Percentiles rank a stretch among this genome's conserved stretches.
Conservation (phyloP, 2,797 vertebrate species). For the Valencia hispanica region DNA sequence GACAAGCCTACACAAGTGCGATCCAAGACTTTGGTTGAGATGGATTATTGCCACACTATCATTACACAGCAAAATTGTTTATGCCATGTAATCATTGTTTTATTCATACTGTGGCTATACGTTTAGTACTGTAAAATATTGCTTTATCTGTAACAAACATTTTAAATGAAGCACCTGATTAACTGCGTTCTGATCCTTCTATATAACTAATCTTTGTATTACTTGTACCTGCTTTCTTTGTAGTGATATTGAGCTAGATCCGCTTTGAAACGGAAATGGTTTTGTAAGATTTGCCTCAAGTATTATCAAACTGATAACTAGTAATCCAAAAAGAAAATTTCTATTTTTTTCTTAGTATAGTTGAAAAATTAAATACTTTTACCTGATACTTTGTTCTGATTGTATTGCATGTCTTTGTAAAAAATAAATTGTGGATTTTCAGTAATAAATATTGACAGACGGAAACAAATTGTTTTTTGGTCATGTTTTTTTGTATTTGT, state of each 20-base stretch:
- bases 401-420: constrained; percentile 39
- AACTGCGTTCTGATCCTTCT: not conserved
- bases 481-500: not conserved
- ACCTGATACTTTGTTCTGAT: not conserved
- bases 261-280: constrained; percentile 3
- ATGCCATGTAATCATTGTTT: constrained; percentile 35
- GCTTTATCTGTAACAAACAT: constrained; percentile 10
- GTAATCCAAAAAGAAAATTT: not conserved
- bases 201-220: constrained; percentile 4
- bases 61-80: not conserved
- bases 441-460: constrained; percentile 42
- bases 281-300: not conserved
- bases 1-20: not conserved
- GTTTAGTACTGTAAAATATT: constrained; percentile 32
- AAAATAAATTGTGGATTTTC: constrained; percentile 2
- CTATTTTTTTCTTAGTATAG: not conserved
- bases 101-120: constrained; percentile 21
- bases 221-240: not conserved
- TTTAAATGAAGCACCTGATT: constrained; percentile 12
- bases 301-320: not conserved
- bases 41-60: not conserved
- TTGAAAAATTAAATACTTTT: not conserved
- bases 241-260: constrained; percentile 1
- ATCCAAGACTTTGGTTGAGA: not conserved
- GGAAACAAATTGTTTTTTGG: not conserved